These are phyloP conservation scores for Cerastoderma edule DNA, from an alignment of 2,888 invertebrate genomes.

Conservation along the genomic window DNA sequence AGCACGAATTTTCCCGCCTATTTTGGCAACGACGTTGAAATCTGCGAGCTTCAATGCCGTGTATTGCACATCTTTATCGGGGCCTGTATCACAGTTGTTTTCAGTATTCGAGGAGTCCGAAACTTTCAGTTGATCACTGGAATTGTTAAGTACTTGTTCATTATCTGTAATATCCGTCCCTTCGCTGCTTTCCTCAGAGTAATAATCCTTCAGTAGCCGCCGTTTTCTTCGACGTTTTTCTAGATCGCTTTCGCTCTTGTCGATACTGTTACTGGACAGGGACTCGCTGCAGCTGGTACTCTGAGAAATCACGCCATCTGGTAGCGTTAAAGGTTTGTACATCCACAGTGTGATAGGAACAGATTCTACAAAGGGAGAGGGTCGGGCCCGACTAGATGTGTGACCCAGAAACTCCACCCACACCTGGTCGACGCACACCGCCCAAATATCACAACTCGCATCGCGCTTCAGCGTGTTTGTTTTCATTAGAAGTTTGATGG, in stretches of 20 bases:
- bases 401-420: constrained; percentile 97
- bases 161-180: neutral
- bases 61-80: constrained; percentile 61
- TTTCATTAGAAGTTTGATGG: constrained; percentile 54
- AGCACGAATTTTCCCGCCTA: constrained; percentile 92
- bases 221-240: constrained; percentile 46
- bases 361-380: constrained; percentile 85
- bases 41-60: constrained; percentile 84
- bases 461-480: constrained; percentile 78
- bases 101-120: neutral
- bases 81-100: constrained; percentile 58
- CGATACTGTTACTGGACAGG: neutral
- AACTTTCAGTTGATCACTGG: neutral
- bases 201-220: constrained; percentile 63
- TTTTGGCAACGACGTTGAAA: constrained; percentile 92
- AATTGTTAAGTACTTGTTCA: neutral
- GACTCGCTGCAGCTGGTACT: constrained; percentile 24
- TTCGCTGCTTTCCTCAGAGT: constrained; percentile 57
- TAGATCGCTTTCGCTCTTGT: neutral
- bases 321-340: constrained; percentile 38
- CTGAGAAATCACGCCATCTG: constrained; percentile 29
- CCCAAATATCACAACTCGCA: constrained; percentile 92
- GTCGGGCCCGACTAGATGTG: constrained; percentile 86
- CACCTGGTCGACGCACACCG: constrained; percentile 93
- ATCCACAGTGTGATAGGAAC: constrained; percentile 94